These are phyloP conservation scores for Melipona beecheii DNA, from an alignment of 2,888 invertebrate genomes.

Conservation along the genomic window DNA sequence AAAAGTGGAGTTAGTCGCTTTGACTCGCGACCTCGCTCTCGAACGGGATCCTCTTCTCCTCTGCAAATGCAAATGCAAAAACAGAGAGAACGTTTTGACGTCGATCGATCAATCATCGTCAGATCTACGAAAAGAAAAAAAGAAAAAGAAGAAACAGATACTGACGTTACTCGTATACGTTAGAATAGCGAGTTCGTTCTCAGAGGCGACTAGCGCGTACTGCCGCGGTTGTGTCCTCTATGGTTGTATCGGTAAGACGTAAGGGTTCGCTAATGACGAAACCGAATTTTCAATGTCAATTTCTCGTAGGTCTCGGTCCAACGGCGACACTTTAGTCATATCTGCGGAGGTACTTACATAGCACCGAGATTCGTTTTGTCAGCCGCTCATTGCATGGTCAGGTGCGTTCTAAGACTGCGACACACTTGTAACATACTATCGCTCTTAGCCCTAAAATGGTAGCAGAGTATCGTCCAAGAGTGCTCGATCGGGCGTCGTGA, in stretches of 20 bases:
- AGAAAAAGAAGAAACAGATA: too few species aligned
- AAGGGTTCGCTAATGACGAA: constrained; percentile 61
- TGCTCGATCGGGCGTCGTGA: background rate
- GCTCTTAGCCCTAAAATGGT: constrained; percentile 52
- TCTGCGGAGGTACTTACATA: constrained; percentile 79
- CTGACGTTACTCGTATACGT: background rate
- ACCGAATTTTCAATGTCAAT: constrained; percentile 72
- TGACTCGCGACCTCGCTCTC: too few species aligned
- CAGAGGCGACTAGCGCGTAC: constrained; percentile 41
- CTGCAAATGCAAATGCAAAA: too few species aligned
- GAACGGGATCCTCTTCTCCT: too few species aligned
- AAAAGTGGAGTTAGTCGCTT: too few species aligned
- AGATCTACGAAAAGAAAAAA: too few species aligned
- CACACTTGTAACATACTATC: constrained; percentile 19
- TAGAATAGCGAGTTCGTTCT: constrained; percentile 15
- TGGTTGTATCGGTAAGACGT: constrained; percentile 33
- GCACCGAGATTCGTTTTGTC: constrained; percentile 76
- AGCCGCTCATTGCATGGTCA: constrained; percentile 80
- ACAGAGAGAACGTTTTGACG: too few species aligned
- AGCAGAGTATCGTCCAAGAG: constrained; percentile 19
- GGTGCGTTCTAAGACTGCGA: constrained; percentile 70
- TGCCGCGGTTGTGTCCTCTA: constrained; percentile 12
- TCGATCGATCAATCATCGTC: too few species aligned
- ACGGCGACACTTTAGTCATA: constrained; percentile 70
- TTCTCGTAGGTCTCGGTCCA: constrained; percentile 72